Conservation (phyloP, 1,140 invertebrate species). For the Macrobrachium rosenbergii region DNA sequence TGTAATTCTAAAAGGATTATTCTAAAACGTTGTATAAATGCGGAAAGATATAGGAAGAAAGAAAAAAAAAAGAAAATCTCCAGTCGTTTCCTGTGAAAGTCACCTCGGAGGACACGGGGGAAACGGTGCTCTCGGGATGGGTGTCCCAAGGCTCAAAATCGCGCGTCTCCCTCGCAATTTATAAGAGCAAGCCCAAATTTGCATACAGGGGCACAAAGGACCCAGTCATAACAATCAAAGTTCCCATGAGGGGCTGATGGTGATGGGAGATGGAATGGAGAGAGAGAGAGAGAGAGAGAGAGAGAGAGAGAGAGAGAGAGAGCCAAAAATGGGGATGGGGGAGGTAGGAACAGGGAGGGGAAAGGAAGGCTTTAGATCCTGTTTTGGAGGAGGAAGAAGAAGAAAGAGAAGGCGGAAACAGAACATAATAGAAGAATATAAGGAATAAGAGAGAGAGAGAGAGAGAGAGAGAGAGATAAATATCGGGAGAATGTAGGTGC, state of each 20-base stretch:
- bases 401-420: not conserved
- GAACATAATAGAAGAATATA: not conserved
- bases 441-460: not conserved
- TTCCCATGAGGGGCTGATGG: constrained; percentile 22
- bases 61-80: no score
- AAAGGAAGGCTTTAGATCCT: not conserved
- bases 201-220: constrained; percentile 40
- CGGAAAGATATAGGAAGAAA: no score
- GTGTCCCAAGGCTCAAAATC: no score
- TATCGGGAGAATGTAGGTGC: not conserved
- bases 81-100: no score
- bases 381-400: not conserved
- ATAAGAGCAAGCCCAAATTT: constrained; percentile 21
- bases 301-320: not conserved
- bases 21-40: no score
- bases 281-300: not conserved
- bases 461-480: not conserved
- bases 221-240: constrained; percentile 37
- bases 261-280: not conserved
- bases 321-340: not conserved
- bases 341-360: not conserved
- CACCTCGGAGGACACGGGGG: no score
- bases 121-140: no score
- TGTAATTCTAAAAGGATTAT: no score
- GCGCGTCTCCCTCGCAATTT: no score